Evolutionary conservation across 2,113 vertebrate species (phyloP).

Genomic region (Lipophrys pholis): DNA sequence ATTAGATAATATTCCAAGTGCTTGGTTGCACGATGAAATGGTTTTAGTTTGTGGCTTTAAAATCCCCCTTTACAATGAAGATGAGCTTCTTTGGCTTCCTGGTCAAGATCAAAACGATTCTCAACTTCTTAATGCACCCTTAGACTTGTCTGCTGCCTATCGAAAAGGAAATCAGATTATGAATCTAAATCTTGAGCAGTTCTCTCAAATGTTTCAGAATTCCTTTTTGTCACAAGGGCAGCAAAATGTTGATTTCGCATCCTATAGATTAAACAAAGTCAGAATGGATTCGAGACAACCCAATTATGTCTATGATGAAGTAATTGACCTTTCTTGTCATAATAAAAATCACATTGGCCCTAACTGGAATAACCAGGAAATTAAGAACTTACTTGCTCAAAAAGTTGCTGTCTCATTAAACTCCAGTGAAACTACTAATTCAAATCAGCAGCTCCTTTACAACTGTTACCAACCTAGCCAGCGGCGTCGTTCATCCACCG

Average conservation of each 20-base stretch:
- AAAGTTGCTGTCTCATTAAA: constrained; percentile 79
- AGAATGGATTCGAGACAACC: constrained; percentile 85
- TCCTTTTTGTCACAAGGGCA: constrained; percentile 85
- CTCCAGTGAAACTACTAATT: constrained; percentile 58
- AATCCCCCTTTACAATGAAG: constrained; percentile 89
- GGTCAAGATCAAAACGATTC: constrained; percentile 84
- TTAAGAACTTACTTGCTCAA: constrained; percentile 78
- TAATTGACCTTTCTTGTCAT: constrained; percentile 87
- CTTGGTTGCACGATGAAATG: constrained; percentile 84
- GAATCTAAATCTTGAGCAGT: constrained; percentile 90
- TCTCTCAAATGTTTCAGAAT: constrained; percentile 91
- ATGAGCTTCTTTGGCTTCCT: constrained; percentile 89
- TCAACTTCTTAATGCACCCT: constrained; percentile 85
- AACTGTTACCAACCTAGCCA: constrained; percentile 80
- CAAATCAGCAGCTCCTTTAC: constrained; percentile 74
- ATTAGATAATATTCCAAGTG: constrained; percentile 75
- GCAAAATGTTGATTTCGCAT: constrained; percentile 87
- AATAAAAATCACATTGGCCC: constrained; percentile 52
- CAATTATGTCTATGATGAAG: constrained; percentile 65
- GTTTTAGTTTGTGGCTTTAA: constrained; percentile 91
- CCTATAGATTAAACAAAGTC: constrained; percentile 88
- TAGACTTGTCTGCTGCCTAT: constrained; percentile 91
- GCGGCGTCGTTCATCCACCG: constrained; percentile 65
- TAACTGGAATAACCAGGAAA: constrained; percentile 73
- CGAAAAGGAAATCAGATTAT: constrained; percentile 89